A percentile compares a stretch with the other conserved stretches of the same genome.
Evolutionary conservation across 2,113 vertebrate genomes (phyloP).

Genomic region (Ctenodactylus gundi): DNA sequence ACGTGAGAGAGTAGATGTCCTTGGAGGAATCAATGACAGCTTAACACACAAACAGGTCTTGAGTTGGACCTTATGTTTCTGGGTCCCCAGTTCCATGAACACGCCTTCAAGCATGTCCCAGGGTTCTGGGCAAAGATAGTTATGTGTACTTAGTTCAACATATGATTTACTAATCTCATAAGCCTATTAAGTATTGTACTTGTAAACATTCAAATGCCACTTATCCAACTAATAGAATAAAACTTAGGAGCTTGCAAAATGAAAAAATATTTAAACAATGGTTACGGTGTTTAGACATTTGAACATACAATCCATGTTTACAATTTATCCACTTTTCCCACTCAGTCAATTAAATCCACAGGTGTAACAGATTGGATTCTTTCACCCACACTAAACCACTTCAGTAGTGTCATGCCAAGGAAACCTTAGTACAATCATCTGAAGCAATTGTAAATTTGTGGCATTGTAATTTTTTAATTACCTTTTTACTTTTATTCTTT

Average conservation of each 20-base stretch:
- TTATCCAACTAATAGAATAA: not conserved
- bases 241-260: not conserved
- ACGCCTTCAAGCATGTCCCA: not conserved
- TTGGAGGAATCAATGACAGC: not conserved
- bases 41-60: not conserved
- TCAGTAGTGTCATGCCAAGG: not conserved
- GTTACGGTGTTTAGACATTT: no score
- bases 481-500: not conserved
- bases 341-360: not conserved
- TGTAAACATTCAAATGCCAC: conserved; percentile 21
- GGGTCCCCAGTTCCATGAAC: not conserved
- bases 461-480: not conserved
- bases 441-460: not conserved
- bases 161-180: not conserved
- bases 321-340: not conserved
- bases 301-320: no score
- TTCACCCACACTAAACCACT: not conserved
- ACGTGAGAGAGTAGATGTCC: not conserved
- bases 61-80: no score
- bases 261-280: not conserved
- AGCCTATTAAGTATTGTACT: not conserved
- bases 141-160: not conserved
- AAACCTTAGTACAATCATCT: not conserved
- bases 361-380: not conserved
- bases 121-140: not conserved